phyloP scores from a whole-genome alignment of 2,797 vertebrate genomes.

The Decapterus maruadsi region DNA sequence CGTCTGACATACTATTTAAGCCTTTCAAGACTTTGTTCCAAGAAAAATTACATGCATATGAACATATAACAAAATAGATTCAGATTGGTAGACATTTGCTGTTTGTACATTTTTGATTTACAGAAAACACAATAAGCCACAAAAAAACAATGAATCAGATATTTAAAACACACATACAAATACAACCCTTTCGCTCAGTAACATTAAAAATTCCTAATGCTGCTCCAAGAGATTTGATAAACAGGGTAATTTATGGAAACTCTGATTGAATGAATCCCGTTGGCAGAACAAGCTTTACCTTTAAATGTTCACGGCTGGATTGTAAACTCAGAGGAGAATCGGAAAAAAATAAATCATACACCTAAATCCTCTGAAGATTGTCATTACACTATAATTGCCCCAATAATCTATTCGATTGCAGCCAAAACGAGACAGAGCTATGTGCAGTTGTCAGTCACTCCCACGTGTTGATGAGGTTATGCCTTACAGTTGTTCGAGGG shows the following conservation, averaged over 20 bases:
- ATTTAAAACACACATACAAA: neutral
- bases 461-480: conserved; percentile 52
- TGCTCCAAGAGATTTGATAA: neutral
- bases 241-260: conserved; percentile 8
- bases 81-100: neutral
- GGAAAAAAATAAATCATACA: conserved; percentile 26
- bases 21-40: too few relatives aligned
- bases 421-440: conserved; percentile 43
- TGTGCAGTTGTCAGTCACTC: conserved; percentile 59
- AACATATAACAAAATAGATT: too few relatives aligned
- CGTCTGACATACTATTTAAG: neutral
- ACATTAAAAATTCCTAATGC: neutral
- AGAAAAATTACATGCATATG: too few relatives aligned
- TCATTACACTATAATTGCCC: conserved; percentile 35
- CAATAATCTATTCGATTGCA: conserved; percentile 47
- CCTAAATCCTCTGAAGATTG: conserved; percentile 22
- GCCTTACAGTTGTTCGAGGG: conserved; percentile 3
- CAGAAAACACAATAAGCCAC: too few relatives aligned
- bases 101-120: too few relatives aligned
- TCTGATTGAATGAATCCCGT: neutral
- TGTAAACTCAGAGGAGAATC: neutral
- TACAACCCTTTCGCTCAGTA: neutral
- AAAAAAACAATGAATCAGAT: neutral
- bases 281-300: neutral
- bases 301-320: conserved; percentile 1